Evolutionary conservation across 2,797 vertebrate species (phyloP).

Genomic region (Sebastes aleutianus): DNA sequence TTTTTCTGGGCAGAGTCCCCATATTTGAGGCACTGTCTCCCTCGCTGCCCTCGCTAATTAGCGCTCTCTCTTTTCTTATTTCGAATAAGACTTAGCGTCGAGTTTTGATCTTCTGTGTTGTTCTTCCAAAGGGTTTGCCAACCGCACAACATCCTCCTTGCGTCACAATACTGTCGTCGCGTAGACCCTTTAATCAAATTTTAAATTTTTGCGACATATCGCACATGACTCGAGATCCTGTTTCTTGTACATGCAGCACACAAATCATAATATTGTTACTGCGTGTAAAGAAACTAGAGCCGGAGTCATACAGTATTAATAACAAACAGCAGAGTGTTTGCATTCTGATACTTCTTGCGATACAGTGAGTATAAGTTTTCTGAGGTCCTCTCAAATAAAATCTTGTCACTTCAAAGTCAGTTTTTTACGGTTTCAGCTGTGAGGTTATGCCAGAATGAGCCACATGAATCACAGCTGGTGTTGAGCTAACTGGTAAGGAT

Average conservation of each 20-base stretch:
- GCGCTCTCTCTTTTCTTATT: not conserved
- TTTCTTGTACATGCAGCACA: not conserved
- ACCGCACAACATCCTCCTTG: constrained; percentile 4
- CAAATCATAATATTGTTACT: not conserved
- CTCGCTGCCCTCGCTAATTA: not conserved
- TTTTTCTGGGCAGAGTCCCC: not conserved
- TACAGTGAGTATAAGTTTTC: not conserved
- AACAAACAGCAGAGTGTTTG: constrained; percentile 15
- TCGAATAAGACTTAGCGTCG: not conserved
- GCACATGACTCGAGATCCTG: not conserved
- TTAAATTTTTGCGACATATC: constrained; percentile 1
- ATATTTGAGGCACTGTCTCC: not conserved
- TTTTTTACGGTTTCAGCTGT: constrained; percentile 66
- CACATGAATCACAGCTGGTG: constrained; percentile 61
- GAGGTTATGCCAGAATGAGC: constrained; percentile 31
- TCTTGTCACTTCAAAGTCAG: constrained; percentile 23
- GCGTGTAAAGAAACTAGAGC: not conserved
- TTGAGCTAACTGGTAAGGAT: constrained; percentile 11
- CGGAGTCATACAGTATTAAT: not conserved
- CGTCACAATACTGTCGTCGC: not conserved
- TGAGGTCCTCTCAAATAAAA: not conserved
- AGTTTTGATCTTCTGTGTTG: not conserved
- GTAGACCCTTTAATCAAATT: not conserved
- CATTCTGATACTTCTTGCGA: not conserved
- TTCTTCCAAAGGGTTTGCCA: not conserved